Conservation (phyloP, 92 coral and sea anemone genomes). For the Pocillopora grandis region DNA sequence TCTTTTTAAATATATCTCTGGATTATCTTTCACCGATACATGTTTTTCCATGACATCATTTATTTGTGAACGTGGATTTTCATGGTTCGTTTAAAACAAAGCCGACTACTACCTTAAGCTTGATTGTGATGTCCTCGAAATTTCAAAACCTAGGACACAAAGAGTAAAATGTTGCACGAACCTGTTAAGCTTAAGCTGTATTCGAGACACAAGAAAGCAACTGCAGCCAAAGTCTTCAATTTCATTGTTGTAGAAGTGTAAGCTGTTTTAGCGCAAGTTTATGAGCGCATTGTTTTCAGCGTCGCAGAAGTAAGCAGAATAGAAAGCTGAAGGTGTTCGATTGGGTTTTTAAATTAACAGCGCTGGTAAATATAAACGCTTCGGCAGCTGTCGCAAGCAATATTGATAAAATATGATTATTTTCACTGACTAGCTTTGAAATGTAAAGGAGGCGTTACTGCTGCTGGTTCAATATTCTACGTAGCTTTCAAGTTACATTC, state of each 20-base stretch:
- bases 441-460: not conserved
- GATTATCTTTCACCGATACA: too few relatives aligned
- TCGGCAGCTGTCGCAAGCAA: not conserved
- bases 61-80: too few relatives aligned
- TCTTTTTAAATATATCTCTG: too few relatives aligned
- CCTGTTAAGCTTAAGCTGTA: not conserved
- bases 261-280: too few relatives aligned
- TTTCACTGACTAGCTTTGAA: not conserved
- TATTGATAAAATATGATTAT: not conserved
- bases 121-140: not conserved
- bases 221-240: not conserved
- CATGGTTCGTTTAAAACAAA: too few relatives aligned
- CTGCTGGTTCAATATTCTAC: not conserved
- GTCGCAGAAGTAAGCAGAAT: not conserved
- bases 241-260: conserved; percentile 1
- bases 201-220: not conserved
- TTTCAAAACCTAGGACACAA: not conserved
- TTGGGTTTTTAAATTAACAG: not conserved
- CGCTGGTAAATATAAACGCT: not conserved
- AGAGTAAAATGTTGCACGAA: not conserved
- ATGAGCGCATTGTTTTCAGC: not conserved
- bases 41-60: too few relatives aligned
- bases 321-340: not conserved
- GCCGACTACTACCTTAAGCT: too few relatives aligned
- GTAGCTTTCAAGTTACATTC: not conserved